phyloP scores from a whole-genome alignment of 2,888 invertebrate genomes.

The Ormyrus pomaceus region DNA sequence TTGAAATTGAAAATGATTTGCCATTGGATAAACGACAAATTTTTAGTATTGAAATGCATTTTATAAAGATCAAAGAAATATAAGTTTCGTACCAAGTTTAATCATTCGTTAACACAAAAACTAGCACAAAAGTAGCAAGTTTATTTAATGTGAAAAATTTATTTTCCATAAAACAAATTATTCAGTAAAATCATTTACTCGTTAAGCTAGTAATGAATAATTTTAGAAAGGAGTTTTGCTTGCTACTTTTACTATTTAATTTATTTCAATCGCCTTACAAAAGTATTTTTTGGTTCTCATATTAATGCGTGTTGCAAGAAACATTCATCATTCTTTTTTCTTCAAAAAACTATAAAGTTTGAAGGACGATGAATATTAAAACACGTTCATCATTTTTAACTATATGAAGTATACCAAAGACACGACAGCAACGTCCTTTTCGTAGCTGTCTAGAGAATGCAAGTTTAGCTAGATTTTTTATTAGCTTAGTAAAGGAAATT shows the following conservation, averaged over 20 bases:
- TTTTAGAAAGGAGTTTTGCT: slow-evolving; percentile 17
- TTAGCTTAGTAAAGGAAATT: slow-evolving; percentile 31
- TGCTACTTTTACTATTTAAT: slow-evolving; percentile 40
- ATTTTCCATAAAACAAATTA: background rate
- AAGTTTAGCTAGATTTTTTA: slow-evolving; percentile 47
- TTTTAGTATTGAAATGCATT: too few species aligned
- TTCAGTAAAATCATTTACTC: slow-evolving; percentile 27
- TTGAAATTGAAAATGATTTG: too few species aligned
- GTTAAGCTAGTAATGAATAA: slow-evolving; percentile 12
- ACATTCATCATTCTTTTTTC: slow-evolving; percentile 10
- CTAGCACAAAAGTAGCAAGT: too few species aligned
- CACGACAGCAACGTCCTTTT: slow-evolving; percentile 61
- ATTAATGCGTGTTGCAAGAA: slow-evolving; percentile 12
- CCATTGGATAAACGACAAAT: too few species aligned
- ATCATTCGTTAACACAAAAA: too few species aligned
- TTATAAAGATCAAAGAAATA: too few species aligned
- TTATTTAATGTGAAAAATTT: background rate
- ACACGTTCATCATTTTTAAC: slow-evolving; percentile 21
- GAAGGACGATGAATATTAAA: slow-evolving; percentile 21
- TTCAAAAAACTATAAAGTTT: slow-evolving; percentile 7
- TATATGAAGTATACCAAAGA: slow-evolving; percentile 67
- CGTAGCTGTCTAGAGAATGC: slow-evolving; percentile 62
- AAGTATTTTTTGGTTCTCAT: slow-evolving; percentile 46
- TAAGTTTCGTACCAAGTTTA: too few species aligned
- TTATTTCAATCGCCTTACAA: slow-evolving; percentile 36